phyloP scores from a whole-genome alignment of 2,113 vertebrate genomes.

The Oceanites oceanicus region DNA sequence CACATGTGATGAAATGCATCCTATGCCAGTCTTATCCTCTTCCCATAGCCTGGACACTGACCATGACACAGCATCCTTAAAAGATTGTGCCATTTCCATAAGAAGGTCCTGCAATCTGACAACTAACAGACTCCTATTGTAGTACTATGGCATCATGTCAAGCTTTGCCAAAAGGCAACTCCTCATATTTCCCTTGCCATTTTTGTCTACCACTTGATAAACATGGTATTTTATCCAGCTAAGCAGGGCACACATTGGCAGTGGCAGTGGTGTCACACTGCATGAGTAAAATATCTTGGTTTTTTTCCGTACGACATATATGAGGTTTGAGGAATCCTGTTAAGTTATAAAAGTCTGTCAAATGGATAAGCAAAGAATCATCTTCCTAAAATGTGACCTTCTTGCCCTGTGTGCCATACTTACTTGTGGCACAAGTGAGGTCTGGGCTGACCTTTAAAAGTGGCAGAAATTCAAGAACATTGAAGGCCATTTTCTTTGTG shows the following conservation, averaged over 20 bases:
- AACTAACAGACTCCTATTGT: neutral
- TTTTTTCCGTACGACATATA: neutral
- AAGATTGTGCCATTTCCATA: neutral
- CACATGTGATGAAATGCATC: neutral
- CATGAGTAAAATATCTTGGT: neutral
- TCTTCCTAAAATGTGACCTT: neutral
- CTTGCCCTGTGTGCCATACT: neutral
- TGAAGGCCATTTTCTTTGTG: neutral
- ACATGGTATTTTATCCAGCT: neutral
- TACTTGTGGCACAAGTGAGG: neutral
- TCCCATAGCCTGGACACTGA: neutral
- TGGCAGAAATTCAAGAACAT: neutral
- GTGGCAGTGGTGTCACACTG: neutral
- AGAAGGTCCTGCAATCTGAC: neutral
- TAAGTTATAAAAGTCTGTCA: neutral
- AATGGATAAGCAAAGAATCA: neutral
- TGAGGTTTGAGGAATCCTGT: neutral
- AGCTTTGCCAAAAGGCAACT: neutral
- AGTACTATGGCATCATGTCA: neutral
- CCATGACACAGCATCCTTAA: neutral
- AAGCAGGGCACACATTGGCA: neutral
- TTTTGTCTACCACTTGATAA: neutral
- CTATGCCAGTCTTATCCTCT: neutral
- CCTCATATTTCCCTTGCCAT: neutral
- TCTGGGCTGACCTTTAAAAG: neutral